Evolutionary conservation across 2,113 vertebrate species (phyloP).

Genomic region (Phaethornis superciliosus): DNA sequence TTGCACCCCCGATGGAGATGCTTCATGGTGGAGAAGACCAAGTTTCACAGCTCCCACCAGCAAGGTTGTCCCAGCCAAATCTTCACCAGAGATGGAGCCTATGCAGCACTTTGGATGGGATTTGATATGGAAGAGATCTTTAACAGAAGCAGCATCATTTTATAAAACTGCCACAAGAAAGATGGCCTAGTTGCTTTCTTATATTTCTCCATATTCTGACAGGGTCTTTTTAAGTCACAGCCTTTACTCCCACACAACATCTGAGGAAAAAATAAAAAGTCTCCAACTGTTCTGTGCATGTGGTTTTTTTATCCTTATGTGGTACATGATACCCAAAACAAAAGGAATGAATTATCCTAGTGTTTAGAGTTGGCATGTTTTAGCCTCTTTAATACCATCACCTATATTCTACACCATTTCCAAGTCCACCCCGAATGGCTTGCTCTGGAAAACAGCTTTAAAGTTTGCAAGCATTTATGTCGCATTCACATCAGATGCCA

Average conservation of each 20-base stretch:
- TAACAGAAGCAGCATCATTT: background rate
- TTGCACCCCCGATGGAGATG: background rate
- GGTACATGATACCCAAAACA: constrained; percentile 1
- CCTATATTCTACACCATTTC: background rate
- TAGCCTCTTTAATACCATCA: background rate
- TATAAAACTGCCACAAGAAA: background rate
- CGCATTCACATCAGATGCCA: background rate
- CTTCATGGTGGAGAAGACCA: background rate
- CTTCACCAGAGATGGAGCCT: background rate
- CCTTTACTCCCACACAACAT: background rate
- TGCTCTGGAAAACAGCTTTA: constrained; percentile 12
- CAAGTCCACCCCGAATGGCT: background rate
- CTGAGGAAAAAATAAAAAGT: background rate
- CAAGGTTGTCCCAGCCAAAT: background rate
- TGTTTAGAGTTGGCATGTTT: background rate
- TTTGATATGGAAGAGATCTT: background rate
- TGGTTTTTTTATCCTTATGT: background rate
- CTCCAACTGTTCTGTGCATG: background rate
- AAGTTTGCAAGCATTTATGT: constrained; percentile 21
- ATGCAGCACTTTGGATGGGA: background rate
- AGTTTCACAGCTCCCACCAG: background rate
- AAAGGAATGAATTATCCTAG: constrained; percentile 15
- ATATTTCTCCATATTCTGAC: background rate
- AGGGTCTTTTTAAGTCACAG: background rate
- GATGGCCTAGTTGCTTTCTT: background rate